Evolutionary conservation across 2,888 invertebrate species (phyloP).

Genomic region (Netelia inedita): DNA sequence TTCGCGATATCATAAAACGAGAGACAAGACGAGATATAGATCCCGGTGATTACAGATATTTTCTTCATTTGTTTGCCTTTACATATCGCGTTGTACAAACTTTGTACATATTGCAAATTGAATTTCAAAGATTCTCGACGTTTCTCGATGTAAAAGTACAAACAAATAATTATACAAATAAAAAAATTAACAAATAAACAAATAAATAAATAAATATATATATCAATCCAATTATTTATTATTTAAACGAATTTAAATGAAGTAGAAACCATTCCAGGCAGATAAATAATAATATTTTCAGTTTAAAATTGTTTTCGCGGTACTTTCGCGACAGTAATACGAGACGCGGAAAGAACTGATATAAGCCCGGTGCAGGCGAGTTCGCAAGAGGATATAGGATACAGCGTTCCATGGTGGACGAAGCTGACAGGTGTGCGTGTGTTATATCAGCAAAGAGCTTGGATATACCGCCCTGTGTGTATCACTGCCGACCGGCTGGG

Average conservation of each 20-base stretch:
- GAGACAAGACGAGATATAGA: slow-evolving; percentile 29
- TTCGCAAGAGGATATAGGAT: slow-evolving; percentile 63
- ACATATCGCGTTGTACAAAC: too few relatives aligned
- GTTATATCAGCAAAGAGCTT: slow-evolving; percentile 9
- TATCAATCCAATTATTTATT: too few relatives aligned
- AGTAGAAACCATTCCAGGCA: too few relatives aligned
- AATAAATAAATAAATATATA: too few relatives aligned
- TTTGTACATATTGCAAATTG: too few relatives aligned
- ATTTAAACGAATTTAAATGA: too few relatives aligned
- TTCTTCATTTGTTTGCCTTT: background rate
- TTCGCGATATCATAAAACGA: slow-evolving; percentile 42
- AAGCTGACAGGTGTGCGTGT: slow-evolving; percentile 19
- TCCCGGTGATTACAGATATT: slow-evolving; percentile 10
- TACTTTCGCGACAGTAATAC: slow-evolving; percentile 62
- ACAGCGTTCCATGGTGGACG: slow-evolving; percentile 54
- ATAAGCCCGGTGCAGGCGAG: slow-evolving; percentile 43
- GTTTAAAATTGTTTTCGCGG: slow-evolving; percentile 45
- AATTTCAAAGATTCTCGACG: too few relatives aligned
- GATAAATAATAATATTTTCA: slow-evolving; percentile 26
- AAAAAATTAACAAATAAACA: too few relatives aligned
- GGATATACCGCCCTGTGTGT: slow-evolving; percentile 45
- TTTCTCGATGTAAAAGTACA: too few relatives aligned
- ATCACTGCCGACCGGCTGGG: slow-evolving; percentile 49
- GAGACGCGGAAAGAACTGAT: slow-evolving; percentile 50
- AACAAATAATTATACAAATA: too few relatives aligned